Evolutionary conservation across 2,888 invertebrate species (phyloP).

Genomic region (Dioctria linearis): DNA sequence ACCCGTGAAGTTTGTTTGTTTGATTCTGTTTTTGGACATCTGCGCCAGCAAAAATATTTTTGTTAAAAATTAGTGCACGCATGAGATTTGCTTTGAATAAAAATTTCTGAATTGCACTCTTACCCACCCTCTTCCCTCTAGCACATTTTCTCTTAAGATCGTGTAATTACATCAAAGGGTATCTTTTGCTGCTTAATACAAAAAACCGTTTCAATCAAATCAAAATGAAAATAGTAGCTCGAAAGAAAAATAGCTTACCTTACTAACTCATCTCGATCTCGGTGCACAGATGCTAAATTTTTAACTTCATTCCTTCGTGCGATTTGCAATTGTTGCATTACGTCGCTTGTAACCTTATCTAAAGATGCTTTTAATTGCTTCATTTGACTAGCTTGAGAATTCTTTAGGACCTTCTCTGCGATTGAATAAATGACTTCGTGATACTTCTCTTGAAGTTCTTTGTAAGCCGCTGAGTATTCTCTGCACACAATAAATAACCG

Average conservation of each 20-base stretch:
- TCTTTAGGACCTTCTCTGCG: conserved; percentile 85
- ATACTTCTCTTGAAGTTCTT: conserved; percentile 86
- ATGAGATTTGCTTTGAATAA: no score
- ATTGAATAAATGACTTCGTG: conserved; percentile 83
- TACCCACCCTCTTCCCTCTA: no score
- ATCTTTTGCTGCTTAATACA: no score
- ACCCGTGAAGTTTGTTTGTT: no score
- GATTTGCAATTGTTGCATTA: conserved; percentile 86
- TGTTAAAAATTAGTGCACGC: no score
- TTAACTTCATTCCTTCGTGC: conserved; percentile 91
- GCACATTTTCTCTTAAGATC: no score
- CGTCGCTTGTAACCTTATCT: conserved; percentile 80
- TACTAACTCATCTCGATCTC: conserved; percentile 93
- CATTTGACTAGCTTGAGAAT: conserved; percentile 85
- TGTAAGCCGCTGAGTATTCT: conserved; percentile 81
- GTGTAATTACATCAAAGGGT: no score
- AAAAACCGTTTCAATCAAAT: no score
- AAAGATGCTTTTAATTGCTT: conserved; percentile 81
- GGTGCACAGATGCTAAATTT: conserved; percentile 86
- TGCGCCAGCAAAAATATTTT: no score
- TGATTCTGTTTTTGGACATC: no score
- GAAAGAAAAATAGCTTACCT: conserved; percentile 73
- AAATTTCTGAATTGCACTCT: no score
- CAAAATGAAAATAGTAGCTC: no score
- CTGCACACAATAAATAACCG: conserved; percentile 76